Percentiles rank a stretch among this genome's conserved stretches.
phyloP scores from a whole-genome alignment of 2,888 invertebrate genomes.

The Monoplex corrugatus region DNA sequence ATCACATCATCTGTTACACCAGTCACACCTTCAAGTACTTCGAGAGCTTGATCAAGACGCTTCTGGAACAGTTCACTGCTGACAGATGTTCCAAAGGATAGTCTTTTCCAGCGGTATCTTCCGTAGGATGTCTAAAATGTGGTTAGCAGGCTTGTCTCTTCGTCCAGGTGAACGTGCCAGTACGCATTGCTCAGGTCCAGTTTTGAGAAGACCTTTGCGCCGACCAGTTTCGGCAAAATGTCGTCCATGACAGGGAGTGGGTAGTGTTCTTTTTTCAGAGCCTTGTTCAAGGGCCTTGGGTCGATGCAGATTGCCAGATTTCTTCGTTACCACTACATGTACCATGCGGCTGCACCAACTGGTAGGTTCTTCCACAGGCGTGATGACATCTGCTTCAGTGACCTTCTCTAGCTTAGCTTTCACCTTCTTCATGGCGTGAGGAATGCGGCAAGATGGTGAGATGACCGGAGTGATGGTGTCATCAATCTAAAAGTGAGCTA shows the following conservation, averaged over 20 bases:
- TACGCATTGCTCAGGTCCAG: constrained; percentile 50
- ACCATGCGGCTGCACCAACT: constrained; percentile 49
- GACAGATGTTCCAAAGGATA: constrained; percentile 59
- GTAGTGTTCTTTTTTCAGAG: constrained; percentile 45
- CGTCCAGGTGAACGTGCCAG: constrained; percentile 53
- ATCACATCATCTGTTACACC: constrained; percentile 59
- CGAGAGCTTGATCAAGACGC: constrained; percentile 50
- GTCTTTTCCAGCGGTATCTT: constrained; percentile 41
- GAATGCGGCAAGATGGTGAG: constrained; percentile 42
- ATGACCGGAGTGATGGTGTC: constrained; percentile 34
- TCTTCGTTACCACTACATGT: constrained; percentile 49
- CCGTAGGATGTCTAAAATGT: constrained; percentile 53
- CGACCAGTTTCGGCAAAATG: constrained; percentile 45
- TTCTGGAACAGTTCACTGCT: constrained; percentile 57
- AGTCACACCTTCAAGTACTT: constrained; percentile 53
- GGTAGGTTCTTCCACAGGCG: constrained; percentile 53
- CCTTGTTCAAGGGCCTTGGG: constrained; percentile 55
- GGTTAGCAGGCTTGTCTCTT: constrained; percentile 45
- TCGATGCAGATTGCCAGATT: constrained; percentile 48
- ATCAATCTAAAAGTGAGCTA: constrained; percentile 36
- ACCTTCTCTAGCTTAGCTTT: constrained; percentile 46
- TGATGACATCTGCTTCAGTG: constrained; percentile 35
- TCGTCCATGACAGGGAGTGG: constrained; percentile 46
- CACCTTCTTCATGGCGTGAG: constrained; percentile 44
- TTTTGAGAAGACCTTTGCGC: constrained; percentile 49